These are phyloP conservation scores for Parasteatoda tepidariorum DNA, from an alignment of 1,140 invertebrate species.

Conservation along the genomic window DNA sequence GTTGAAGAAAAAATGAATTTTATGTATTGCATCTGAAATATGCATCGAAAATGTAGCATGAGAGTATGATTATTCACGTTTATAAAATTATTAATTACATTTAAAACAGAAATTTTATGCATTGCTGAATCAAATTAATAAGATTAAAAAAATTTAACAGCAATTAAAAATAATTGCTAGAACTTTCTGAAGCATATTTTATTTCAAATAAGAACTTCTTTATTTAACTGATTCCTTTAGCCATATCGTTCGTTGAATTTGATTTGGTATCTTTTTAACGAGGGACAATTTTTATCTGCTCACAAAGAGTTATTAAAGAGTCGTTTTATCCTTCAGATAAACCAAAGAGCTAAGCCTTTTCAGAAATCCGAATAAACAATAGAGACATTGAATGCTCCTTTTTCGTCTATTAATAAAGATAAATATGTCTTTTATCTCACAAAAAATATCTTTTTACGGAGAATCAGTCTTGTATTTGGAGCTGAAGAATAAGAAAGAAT, in stretches of 20 bases:
- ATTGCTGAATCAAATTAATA: not conserved
- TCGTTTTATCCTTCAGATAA: not conserved
- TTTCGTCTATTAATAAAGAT: not conserved
- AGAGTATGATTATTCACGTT: too few species aligned
- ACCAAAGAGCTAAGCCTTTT: not conserved
- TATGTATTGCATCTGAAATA: too few species aligned
- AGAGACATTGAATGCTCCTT: not conserved
- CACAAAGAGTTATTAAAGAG: not conserved
- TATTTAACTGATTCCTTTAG: not conserved
- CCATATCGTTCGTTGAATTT: not conserved
- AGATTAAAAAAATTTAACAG: not conserved
- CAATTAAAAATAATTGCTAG: slow-evolving; percentile 35
- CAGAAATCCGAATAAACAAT: not conserved
- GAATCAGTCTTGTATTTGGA: not conserved
- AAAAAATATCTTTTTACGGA: not conserved
- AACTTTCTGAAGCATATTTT: not conserved
- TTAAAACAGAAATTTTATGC: not conserved
- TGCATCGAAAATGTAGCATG: too few species aligned
- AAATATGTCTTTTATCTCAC: not conserved
- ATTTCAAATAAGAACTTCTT: not conserved
- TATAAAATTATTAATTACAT: too few species aligned
- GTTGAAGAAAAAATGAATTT: too few species aligned
- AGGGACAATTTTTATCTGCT: not conserved
- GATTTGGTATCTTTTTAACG: not conserved
- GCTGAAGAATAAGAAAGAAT: not conserved